Evolutionary conservation across 2,888 invertebrate species (phyloP).

Genomic region (Seladonia tumulorum): DNA sequence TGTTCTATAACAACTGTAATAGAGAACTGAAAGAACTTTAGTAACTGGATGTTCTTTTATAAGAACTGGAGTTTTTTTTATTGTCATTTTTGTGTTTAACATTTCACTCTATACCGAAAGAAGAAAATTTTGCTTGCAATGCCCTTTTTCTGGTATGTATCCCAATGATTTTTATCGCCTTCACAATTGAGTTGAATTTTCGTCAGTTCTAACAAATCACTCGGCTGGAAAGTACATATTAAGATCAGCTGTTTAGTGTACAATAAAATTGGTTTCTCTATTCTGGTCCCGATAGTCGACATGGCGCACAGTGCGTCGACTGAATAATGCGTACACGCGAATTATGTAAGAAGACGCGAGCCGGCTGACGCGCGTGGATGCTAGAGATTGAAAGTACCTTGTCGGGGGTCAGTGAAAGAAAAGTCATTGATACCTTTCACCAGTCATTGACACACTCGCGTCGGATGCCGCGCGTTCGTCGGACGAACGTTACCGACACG

Average conservation of each 20-base stretch:
- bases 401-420: conserved; percentile 67
- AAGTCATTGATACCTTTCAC: conserved; percentile 73
- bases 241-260: background rate
- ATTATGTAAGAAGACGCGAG: conserved; percentile 57
- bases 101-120: too few relatives aligned
- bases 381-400: conserved; percentile 69
- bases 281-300: background rate
- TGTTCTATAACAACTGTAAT: too few relatives aligned
- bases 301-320: background rate
- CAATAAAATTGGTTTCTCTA: background rate
- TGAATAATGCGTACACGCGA: conserved; percentile 25
- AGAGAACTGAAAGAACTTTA: too few relatives aligned
- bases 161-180: too few relatives aligned
- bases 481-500: conserved; percentile 26
- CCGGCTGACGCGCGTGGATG: conserved; percentile 36
- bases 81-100: too few relatives aligned
- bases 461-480: conserved; percentile 36
- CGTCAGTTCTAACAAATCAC: too few relatives aligned
- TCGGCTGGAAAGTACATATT: too few relatives aligned
- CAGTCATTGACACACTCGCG: conserved; percentile 66
- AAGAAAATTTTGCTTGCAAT: too few relatives aligned
- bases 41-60: too few relatives aligned
- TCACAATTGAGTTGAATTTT: too few relatives aligned
- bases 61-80: too few relatives aligned
- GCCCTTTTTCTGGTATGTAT: too few relatives aligned